Evolutionary conservation across 2,888 invertebrate genomes (phyloP).

Genomic region (Phaedon cochleariae): DNA sequence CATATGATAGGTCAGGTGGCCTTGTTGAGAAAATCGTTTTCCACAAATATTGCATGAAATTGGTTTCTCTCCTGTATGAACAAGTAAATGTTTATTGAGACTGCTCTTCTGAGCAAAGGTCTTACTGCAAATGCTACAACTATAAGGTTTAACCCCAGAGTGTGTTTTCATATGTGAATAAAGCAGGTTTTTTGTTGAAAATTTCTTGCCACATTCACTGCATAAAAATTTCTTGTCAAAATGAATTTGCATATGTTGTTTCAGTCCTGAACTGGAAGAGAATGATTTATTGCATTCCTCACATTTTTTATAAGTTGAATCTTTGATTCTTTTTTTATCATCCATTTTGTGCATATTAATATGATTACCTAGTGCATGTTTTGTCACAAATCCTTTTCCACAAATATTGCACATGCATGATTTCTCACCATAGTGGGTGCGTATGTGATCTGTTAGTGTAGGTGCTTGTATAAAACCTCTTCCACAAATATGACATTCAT

Average conservation of each 20-base stretch:
- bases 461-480: slow-evolving; percentile 40
- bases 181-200: slow-evolving; percentile 25
- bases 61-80: slow-evolving; percentile 36
- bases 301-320: slow-evolving; percentile 20
- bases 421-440: slow-evolving; percentile 38
- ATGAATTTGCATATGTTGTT: slow-evolving; percentile 33
- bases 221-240: slow-evolving; percentile 33
- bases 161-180: slow-evolving; percentile 33
- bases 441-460: slow-evolving; percentile 38
- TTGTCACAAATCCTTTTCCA: slow-evolving; percentile 55
- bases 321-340: too few species aligned
- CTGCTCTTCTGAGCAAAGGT: slow-evolving; percentile 6
- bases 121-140: slow-evolving; percentile 34
- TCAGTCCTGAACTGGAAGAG: slow-evolving; percentile 17
- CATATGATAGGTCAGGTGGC: slow-evolving; percentile 39
- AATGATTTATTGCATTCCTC: slow-evolving; percentile 21
- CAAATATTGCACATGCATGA: slow-evolving; percentile 39
- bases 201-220: slow-evolving; percentile 35
- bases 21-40: slow-evolving; percentile 36
- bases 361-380: slow-evolving; percentile 37
- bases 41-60: slow-evolving; percentile 33
- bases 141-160: slow-evolving; percentile 32
- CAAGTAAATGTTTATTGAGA: slow-evolving; percentile 25
- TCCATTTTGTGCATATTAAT: slow-evolving; percentile 33
- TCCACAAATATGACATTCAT: slow-evolving; percentile 38